phyloP scores from a whole-genome alignment of 2,888 invertebrate species.

The Fissipunctia ypsillon region DNA sequence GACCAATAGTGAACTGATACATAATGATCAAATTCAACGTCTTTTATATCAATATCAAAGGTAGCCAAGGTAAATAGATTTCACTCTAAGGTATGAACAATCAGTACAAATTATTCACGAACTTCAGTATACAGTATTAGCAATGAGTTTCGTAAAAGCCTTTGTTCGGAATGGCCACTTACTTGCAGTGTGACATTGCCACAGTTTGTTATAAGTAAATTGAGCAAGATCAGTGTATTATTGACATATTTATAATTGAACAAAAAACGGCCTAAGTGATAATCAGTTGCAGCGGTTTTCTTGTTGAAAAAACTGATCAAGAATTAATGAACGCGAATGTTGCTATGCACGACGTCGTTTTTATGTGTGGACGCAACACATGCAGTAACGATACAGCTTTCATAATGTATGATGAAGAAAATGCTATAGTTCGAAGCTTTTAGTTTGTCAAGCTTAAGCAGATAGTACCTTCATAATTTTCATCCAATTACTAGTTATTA shows the following conservation, averaged over 20 bases:
- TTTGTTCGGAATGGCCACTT: conserved; percentile 71
- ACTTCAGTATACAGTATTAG: conserved; percentile 75
- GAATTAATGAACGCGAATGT: conserved; percentile 40
- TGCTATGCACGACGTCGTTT: conserved; percentile 31
- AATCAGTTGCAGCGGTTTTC: conserved; percentile 54
- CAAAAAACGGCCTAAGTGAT: conserved; percentile 67
- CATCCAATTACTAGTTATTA: not conserved
- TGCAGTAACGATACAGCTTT: conserved; percentile 50
- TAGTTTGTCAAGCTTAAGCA: conserved; percentile 1
- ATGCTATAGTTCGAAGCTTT: conserved; percentile 27
- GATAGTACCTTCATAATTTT: too few relatives aligned
- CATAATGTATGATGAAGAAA: conserved; percentile 27
- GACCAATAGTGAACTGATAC: conserved; percentile 81
- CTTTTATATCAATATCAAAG: conserved; percentile 86
- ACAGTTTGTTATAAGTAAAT: conserved; percentile 71
- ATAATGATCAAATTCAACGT: conserved; percentile 74
- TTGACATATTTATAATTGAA: conserved; percentile 74
- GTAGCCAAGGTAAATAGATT: conserved; percentile 87
- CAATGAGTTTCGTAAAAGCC: conserved; percentile 79
- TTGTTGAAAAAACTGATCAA: conserved; percentile 54
- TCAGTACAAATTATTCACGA: conserved; percentile 75
- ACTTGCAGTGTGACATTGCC: conserved; percentile 76
- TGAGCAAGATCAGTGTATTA: conserved; percentile 73
- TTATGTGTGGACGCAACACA: conserved; percentile 48
- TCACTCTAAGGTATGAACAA: conserved; percentile 79